phyloP scores from a whole-genome alignment of 2,113 vertebrate species.

The Scopus umbretta region DNA sequence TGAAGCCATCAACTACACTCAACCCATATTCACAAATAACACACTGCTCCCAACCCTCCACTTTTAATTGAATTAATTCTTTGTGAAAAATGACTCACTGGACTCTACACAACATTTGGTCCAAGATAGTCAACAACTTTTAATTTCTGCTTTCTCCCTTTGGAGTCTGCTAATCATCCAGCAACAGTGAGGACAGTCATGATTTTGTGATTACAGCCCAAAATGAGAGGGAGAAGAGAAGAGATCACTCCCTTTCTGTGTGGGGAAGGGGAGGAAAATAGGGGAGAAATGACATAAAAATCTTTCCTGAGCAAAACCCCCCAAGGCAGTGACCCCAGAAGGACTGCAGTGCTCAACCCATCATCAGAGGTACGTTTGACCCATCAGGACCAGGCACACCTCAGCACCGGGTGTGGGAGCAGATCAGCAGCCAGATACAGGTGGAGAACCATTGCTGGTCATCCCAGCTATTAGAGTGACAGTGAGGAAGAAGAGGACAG shows the following conservation, averaged over 20 bases:
- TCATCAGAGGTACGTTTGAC: not conserved
- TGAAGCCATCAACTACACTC: not conserved
- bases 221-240: not conserved
- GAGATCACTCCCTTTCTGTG: not conserved
- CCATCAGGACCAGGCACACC: not conserved
- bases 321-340: too few relatives aligned
- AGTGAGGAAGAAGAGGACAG: not conserved
- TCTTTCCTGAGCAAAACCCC: not conserved
- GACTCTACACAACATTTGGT: not conserved
- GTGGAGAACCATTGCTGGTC: not conserved
- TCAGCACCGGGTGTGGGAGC: rapidly evolving
- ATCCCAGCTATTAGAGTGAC: not conserved
- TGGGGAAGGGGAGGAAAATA: not conserved
- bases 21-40: not conserved
- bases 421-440: not conserved
- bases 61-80: not conserved
- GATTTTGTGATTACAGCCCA: not conserved
- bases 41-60: not conserved
- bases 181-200: rapidly evolving
- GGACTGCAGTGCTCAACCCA: not conserved
- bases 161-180: not conserved
- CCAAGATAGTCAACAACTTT: not conserved
- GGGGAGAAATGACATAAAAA: not conserved
- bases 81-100: not conserved
- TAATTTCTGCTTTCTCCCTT: not conserved